Base-by-base conservation (phyloP, 1,140 invertebrate species). In the Kradibia gibbosae region DNA sequence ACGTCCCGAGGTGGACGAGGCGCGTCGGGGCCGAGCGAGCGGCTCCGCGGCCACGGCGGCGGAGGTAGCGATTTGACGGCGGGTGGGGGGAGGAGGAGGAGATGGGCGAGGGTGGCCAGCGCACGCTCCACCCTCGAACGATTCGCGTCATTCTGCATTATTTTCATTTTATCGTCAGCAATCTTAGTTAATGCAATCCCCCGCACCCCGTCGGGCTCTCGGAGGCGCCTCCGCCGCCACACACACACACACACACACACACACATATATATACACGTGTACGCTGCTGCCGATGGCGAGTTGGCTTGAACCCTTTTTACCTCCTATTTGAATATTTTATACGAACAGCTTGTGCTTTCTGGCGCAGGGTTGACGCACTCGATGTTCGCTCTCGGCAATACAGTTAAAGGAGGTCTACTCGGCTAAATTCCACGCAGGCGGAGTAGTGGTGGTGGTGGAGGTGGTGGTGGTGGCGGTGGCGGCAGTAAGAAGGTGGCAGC, bases 91-190 rank as follows among this genome's bases (percentile, higher is more conserved):
- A 42, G n/a, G n/a, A 36, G 45, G 31, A 17, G 1, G 71, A 34
- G 70, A 28, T 25, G 2, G 39, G 22, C 3, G 25, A 34, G 28
- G 10, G 42, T 3, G 15, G n/a, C 3, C 10, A 11, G 45, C 48
- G 11, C 48, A 31, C 81, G 73, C 57, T 74, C 60, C 42, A 67
- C 82, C 70, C 81, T 77, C 60, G 39, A 85, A 82, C 81, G 82
- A 83, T 84, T 84, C 87, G 86, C 88, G 90, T 91, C 90, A 89
- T 91, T 90, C 87, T 89, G 88, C 88, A 90, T 90, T 91, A 91
- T 91, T 91, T 90, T 90, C 89, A 89, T 91, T 90, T 91, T 91
- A 91, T 91, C 90, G 88, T 89, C 89, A 87, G 90, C 89, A 91
- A 91, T 91, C 89, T 91, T 90, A 86, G 88, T 89, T 91, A 91